Evolutionary conservation across 2,113 vertebrate species (phyloP).

Genomic region (Collichthys lucidus): DNA sequence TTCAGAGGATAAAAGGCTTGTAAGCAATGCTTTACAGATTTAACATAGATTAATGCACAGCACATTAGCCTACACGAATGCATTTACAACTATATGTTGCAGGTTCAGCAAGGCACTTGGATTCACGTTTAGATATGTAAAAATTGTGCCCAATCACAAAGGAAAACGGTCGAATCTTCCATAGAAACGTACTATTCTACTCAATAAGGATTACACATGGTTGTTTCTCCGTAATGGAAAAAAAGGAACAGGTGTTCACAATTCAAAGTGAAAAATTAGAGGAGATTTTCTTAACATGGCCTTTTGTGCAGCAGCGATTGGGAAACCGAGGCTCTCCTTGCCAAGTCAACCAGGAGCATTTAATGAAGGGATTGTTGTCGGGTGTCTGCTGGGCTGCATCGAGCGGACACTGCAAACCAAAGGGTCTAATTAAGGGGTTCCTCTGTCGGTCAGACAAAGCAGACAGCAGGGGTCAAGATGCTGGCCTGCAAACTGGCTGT

Average conservation of each 20-base stretch:
- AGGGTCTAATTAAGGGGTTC: slow-evolving; percentile 78
- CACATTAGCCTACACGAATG: background rate
- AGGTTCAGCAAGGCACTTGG: background rate
- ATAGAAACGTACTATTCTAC: background rate
- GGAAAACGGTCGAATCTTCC: background rate
- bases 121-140: background rate
- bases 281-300: slow-evolving; percentile 48
- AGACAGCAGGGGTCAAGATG: slow-evolving; percentile 76
- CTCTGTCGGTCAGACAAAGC: slow-evolving; percentile 76
- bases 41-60: background rate
- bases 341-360: slow-evolving; percentile 80
- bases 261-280: slow-evolving; percentile 47
- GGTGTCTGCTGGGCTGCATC: slow-evolving; percentile 61
- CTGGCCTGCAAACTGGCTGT: slow-evolving; percentile 76
- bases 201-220: background rate
- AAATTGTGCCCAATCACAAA: background rate
- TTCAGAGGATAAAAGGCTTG: background rate
- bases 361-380: slow-evolving; percentile 77
- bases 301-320: slow-evolving; percentile 54
- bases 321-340: slow-evolving; percentile 48
- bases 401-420: slow-evolving; percentile 61
- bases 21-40: slow-evolving; percentile 8
- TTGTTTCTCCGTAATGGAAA: background rate
- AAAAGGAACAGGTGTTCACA: slow-evolving; percentile 29
- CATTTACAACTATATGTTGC: background rate